Conservation (phyloP, 2,797 vertebrate genomes). For the Sebastolobus altivelis region DNA sequence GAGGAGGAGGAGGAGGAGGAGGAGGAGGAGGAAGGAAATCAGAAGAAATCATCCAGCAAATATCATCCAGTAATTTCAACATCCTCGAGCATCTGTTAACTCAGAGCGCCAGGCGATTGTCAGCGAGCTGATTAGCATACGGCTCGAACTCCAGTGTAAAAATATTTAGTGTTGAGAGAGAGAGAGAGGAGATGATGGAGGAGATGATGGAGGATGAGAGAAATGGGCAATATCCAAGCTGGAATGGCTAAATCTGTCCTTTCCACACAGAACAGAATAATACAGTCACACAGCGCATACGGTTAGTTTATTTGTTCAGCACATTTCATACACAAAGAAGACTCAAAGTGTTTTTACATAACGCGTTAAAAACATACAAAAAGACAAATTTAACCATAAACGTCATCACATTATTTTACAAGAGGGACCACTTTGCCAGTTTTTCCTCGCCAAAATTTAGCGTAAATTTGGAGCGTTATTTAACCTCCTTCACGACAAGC, state of each 20-base stretch:
- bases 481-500: too few species aligned
- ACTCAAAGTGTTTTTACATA: background rate
- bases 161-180: background rate
- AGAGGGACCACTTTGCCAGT: too few species aligned
- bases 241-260: background rate
- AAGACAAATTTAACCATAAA: background rate
- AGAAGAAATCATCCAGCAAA: constrained; percentile 40
- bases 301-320: background rate
- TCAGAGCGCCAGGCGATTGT: background rate
- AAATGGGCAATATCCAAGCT: background rate
- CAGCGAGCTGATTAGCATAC: constrained; percentile 18
- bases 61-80: constrained; percentile 37
- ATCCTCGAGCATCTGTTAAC: constrained; percentile 25
- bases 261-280: background rate
- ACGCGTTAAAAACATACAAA: background rate
- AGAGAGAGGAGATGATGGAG: background rate
- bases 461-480: too few species aligned
- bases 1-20: background rate
- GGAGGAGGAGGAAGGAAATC: constrained; percentile 4
- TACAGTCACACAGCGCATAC: background rate
- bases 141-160: background rate
- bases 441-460: too few species aligned
- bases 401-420: background rate
- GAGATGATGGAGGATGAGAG: background rate
- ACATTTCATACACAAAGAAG: background rate